Evolutionary conservation across 2,797 vertebrate genomes (phyloP), one percentile per base, ranked within the genome.

Genomic region (Rhadinocentrus ornatus): DNA sequence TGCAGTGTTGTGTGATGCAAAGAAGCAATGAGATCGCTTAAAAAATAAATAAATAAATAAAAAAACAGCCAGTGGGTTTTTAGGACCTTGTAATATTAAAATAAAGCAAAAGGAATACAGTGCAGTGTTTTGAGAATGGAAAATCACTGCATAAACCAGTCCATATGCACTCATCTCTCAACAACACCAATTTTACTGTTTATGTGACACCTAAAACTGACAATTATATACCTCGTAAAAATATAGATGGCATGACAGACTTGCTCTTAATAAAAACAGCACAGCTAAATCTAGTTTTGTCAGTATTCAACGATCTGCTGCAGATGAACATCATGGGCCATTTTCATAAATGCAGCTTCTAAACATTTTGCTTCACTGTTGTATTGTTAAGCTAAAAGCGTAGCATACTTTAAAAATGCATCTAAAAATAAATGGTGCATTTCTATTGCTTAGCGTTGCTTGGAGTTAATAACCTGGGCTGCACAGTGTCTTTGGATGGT

Each of bases 41-140:
- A 46, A 46, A 46, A n/a, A n/a, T n/a, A n/a, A n/a, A n/a, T 3
- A 16, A 37, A 37, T 32, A 37, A 69, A 82, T 82, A 65, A 58
- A 74, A 75, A 72, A 71, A 60, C 56, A 84, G 83, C 85, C 71
- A 31, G 61, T 75, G 73, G 77, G 73, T 62, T 82, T 83, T 86
- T 66, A 12, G 29, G 53, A 50, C 63, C 74, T 73, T 1, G 48
- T 68, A 52, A 57, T 53, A 71, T 84, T 80, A 77, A 82, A 78
- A 79, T 68, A 66, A 86, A 63, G 77, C 11, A 70, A 64, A 67
- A 29, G 44, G 62, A 82, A 75, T 24, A 77, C 50, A 57, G 48
- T 27, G 72, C 46, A 52, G 41, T 53, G 39, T 31, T 59, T 10
- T 75, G 54, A 78, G 57, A 83, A 75, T 71, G 6, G 29, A 9